A percentile compares a stretch with the other conserved stretches of the same genome.
These are phyloP conservation scores for Ethmia dodecea DNA, from an alignment of 2,888 invertebrate species.

Conservation along the genomic window DNA sequence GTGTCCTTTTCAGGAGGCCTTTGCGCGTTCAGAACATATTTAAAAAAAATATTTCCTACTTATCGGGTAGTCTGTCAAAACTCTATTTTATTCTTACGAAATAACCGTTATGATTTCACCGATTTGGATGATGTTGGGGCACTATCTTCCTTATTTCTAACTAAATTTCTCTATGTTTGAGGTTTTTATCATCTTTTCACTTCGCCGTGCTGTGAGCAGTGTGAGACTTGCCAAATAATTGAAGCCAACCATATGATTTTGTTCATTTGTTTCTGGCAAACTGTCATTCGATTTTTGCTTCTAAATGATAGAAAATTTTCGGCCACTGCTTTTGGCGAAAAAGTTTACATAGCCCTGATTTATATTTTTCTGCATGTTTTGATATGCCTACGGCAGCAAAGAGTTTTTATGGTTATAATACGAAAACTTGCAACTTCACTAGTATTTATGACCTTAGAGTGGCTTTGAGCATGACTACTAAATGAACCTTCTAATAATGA, in stretches of 20 bases:
- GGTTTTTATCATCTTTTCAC: slow-evolving; percentile 47
- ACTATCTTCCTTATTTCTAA: slow-evolving; percentile 52
- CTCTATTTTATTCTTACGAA: slow-evolving; percentile 52
- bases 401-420: too few relatives aligned
- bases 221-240: slow-evolving; percentile 67
- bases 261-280: slow-evolving; percentile 59
- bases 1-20: slow-evolving; percentile 9
- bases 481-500: too few relatives aligned
- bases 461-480: too few relatives aligned
- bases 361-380: too few relatives aligned
- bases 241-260: slow-evolving; percentile 70
- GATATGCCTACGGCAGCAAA: too few relatives aligned
- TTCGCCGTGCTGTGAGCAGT: slow-evolving; percentile 53
- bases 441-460: too few relatives aligned
- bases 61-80: slow-evolving; percentile 41
- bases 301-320: slow-evolving; percentile 22
- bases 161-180: slow-evolving; percentile 41
- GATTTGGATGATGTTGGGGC: slow-evolving; percentile 39
- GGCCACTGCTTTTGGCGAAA: slow-evolving; percentile 7
- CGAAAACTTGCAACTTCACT: too few relatives aligned
- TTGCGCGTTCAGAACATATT: slow-evolving; percentile 47
- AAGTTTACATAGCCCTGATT: too few relatives aligned
- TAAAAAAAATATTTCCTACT: slow-evolving; percentile 35
- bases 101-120: slow-evolving; percentile 47
- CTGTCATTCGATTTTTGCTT: slow-evolving; percentile 49